Evolutionary conservation across 1,140 invertebrate genomes (phyloP), one percentile per base, ranked within the genome.

Genomic region (Macrotrachela quadricornifera): DNA sequence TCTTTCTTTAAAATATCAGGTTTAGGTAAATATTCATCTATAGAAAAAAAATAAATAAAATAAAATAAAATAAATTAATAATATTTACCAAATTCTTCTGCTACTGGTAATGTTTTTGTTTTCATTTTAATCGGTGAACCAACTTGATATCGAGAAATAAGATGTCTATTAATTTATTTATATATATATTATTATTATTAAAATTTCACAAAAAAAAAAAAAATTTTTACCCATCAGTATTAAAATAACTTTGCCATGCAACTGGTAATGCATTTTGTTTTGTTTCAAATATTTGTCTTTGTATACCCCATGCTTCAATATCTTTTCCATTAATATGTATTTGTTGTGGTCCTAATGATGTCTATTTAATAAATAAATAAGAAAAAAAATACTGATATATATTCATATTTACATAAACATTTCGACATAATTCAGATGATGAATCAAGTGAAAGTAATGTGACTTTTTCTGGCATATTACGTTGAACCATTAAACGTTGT

Each of bases 91-190:
- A 60, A 62, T 45, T 64, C 62, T 30, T 68, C 62, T 10, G 58
- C 56, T 48, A 57, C 49, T 18, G 68, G 68, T 38, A 67, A 58
- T 53, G 55, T 58, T 6, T 57, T 49, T 21, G 67, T 47, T 50
- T 64, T 66, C 64, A 70, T 69, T 10, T 62, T 65, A 11, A 68
- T 66, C n/a, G 68, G 68, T 38, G 66, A 69, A 21, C 68, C 68
- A 41, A 70, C 62, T 56, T 70, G 68, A 12, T 68, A 64, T 50
- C 68, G 57, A 54, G 62, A 68, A 18, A 64, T 62, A 47, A 70
- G 54, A 59, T 68, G 66, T 15, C 68, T 69, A 30, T 17, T n/a
- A 10, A n/a, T 37, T 13, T 16, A 16, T 18, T 16, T 14, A 12
- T 14, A 49, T 4, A 39, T 30, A 49, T 4, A 52, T n/a, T n/a